A percentile compares a stretch with the other conserved stretches of the same genome.
phyloP scores from a whole-genome alignment of 92 coral and sea anemone species.

The Parazoanthus darwini region DNA sequence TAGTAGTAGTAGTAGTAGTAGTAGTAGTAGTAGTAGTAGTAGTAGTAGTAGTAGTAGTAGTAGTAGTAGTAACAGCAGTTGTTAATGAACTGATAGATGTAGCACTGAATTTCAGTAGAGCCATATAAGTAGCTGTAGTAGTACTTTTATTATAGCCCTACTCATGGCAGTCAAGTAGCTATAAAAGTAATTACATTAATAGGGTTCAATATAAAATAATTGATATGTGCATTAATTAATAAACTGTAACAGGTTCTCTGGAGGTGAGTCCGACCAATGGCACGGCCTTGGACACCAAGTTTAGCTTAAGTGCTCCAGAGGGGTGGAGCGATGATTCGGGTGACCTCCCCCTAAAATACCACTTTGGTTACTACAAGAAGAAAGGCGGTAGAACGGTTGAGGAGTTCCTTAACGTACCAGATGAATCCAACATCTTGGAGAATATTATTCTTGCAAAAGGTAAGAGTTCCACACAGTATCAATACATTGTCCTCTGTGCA shows the following conservation, averaged over 20 bases:
- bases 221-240: no score
- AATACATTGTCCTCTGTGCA: neutral
- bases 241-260: constrained; percentile 41
- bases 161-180: neutral
- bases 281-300: constrained; percentile 58
- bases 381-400: constrained; percentile 9
- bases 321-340: constrained; percentile 71
- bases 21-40: neutral
- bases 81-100: neutral
- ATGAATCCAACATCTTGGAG: constrained; percentile 24
- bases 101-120: neutral
- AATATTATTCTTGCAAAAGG: constrained; percentile 20
- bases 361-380: constrained; percentile 67
- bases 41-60: neutral
- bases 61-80: neutral
- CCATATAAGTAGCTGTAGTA: neutral
- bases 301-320: constrained; percentile 48
- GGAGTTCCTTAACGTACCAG: constrained; percentile 6
- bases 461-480: neutral
- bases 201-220: neutral
- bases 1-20: no score
- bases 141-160: neutral
- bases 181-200: neutral
- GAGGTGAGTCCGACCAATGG: constrained; percentile 50
- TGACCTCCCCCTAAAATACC: constrained; percentile 65